Base-by-base conservation (phyloP, 2,797 vertebrate species). In the Scolopax bukidnonensis region DNA sequence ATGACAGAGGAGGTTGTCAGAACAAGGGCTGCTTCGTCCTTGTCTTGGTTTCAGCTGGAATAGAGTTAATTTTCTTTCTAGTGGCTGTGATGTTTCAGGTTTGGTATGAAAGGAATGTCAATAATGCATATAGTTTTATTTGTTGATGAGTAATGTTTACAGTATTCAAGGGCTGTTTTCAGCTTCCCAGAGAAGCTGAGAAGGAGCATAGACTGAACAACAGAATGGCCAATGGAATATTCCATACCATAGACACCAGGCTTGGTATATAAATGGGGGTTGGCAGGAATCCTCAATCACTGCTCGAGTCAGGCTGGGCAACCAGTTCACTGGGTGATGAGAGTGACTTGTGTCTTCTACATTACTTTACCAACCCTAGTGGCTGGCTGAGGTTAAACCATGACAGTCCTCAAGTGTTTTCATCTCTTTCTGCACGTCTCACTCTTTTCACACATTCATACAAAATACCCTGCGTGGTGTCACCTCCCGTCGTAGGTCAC, bases 401-500 rank as follows among this genome's bases (percentile, higher is more conserved):
- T 9, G 5, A 41, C 13, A 11, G 25, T 64, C 70, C 74, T 36
- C 19, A 28, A 18, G 53, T n/a, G n/a, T 36, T 91, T 90, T 51
- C 40, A 33, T 73, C 68, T 88, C 28, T 67, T 84, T 54, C 56
- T 57, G n/a, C 64, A 30, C 23, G 21, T 68, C 23, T 87, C 1
- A 0, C 18, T 51, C 36, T 41, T 70, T 60, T 40, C 7, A 1
- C 4, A 3, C 32, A 25, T 53, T 84, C 4, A 0, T 48, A 56
- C 41, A 41, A n/a, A 84, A 50, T 7, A 15, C 14, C 9, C 36
- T 28, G 1, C 0, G 0, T 23, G 76, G 48, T 17, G 23, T 59
- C 65, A 38, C 33, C 60, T 92, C 47, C 64, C 8, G 1, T 24
- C 0, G 0, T 1, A 28, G 33, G 36, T 67, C 3, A 0, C 59